These are phyloP conservation scores for Dascyllus trimaculatus DNA, from an alignment of 2,113 vertebrate species.

Conservation along the genomic window DNA sequence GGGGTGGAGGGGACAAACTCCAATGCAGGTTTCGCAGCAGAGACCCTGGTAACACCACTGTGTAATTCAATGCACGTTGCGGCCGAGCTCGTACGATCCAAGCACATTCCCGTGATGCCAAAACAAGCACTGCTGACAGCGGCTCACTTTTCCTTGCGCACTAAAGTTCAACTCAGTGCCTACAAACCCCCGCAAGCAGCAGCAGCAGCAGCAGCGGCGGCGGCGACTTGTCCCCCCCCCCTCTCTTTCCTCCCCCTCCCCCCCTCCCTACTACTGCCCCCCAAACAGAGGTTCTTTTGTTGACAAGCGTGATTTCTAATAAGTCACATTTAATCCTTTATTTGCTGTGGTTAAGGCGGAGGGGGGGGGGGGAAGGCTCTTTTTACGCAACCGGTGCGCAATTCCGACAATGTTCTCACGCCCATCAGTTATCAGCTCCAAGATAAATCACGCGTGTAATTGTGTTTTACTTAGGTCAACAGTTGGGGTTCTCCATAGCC, in stretches of 20 bases:
- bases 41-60: slow-evolving; percentile 81
- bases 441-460: slow-evolving; percentile 51
- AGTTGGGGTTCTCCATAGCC: slow-evolving; percentile 32
- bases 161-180: slow-evolving; percentile 79
- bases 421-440: slow-evolving; percentile 38
- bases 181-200: slow-evolving; percentile 41
- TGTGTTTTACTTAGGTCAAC: slow-evolving; percentile 56
- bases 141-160: slow-evolving; percentile 83
- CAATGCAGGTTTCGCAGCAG: slow-evolving; percentile 79
- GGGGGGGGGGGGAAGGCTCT: neutral
- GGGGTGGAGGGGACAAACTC: slow-evolving; percentile 65
- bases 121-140: slow-evolving; percentile 85
- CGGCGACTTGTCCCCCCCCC: neutral
- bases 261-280: neutral
- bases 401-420: slow-evolving; percentile 18
- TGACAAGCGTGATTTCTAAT: slow-evolving; percentile 72
- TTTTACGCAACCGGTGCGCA: slow-evolving; percentile 42
- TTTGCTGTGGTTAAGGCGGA: slow-evolving; percentile 34
- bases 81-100: slow-evolving; percentile 85
- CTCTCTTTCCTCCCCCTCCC: neutral
- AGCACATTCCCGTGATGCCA: slow-evolving; percentile 85
- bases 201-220: neutral
- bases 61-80: slow-evolving; percentile 86
- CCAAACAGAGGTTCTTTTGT: slow-evolving; percentile 73
- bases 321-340: slow-evolving; percentile 54